Evolutionary conservation across 2,113 vertebrate species (phyloP), one percentile per base, ranked within the genome.

Genomic region (Rhinolophus ferrumequinum): DNA sequence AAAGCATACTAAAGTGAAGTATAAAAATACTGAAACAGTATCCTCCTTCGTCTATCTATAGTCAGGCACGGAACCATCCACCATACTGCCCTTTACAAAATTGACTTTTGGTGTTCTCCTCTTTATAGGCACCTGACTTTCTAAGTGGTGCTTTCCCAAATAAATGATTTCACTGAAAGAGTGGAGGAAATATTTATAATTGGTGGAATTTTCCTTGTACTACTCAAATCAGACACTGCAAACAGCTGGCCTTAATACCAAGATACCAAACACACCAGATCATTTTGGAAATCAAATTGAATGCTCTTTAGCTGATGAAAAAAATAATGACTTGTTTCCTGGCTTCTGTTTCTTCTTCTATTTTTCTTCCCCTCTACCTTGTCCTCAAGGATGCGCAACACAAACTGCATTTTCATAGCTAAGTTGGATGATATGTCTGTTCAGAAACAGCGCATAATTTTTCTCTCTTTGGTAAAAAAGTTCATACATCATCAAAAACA

Each of bases 281-380:
- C 28, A 77, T 54, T 94, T 86, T 84, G 33, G 56, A 93, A 91
- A 89, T 95, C 14, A 82, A 93, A 81, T 86, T 50, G 47, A 92
- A 82, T 58, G 47, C 66, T 67, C 54, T 86, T 93, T 47, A 84
- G 28, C 22, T 62, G 44, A 88, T 95, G 75, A 79, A 64, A 93
- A 93, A 83, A 56, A 30, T 79, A 83, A 50, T 64, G 35, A 50
- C 28, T 88, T 69, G 6, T 64, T 89, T 70, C n/a, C 76, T 64
- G 58, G 50, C 35, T 94, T 66, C 67, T 52, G 84, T 79, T 80
- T 54, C 22, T 77, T 91, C 75, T 77, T 82, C 8, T 11, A 9
- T 52, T 91, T 94, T 94, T 64, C 13, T 70, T 47, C 72, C 24
- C 8, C 28, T 72, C 28, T 60, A 21, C 73, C 54, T 90, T 89